These are phyloP conservation scores for Eucidaris tribuloides DNA, from an alignment of 35 echinoderm and acorn worm genomes.

Conservation along the genomic window DNA sequence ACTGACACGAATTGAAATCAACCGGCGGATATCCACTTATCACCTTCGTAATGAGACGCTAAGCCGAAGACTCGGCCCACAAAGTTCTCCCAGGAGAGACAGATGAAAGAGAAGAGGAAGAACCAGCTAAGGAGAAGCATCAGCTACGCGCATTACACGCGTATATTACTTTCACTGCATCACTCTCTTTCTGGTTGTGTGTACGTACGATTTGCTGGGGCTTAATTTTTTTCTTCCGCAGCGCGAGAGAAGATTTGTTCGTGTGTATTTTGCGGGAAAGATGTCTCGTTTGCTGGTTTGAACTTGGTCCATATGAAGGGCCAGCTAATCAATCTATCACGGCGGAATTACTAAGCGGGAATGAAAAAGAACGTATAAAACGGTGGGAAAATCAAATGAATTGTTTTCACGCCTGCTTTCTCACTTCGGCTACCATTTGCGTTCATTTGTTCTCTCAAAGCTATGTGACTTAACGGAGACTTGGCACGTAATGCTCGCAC, in stretches of 20 bases:
- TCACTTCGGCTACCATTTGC: slow-evolving; percentile 18
- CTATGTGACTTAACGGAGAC: slow-evolving; percentile 20
- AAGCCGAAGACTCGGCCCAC: slow-evolving; percentile 1
- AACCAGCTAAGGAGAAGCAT: neutral
- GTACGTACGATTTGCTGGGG: neutral
- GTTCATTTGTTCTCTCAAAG: slow-evolving; percentile 1
- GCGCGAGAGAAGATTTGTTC: slow-evolving; percentile 2
- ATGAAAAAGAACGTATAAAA: neutral
- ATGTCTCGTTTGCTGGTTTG: too few relatives aligned
- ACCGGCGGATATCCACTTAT: slow-evolving; percentile 30
- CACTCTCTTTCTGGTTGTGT: neutral
- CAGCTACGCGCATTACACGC: neutral
- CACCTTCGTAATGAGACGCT: slow-evolving; percentile 26
- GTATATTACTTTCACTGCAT: slow-evolving; percentile 4
- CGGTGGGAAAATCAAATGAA: slow-evolving; percentile 24
- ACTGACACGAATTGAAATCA: slow-evolving; percentile 21
- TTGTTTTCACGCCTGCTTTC: slow-evolving; percentile 19
- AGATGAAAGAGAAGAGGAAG: slow-evolving; percentile 24
- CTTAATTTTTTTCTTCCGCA: slow-evolving; percentile 25
- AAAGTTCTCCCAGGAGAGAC: neutral
- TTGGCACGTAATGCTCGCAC: neutral
- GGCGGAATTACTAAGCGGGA: neutral
- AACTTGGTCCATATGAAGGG: slow-evolving; percentile 15
- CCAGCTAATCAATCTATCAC: slow-evolving; percentile 32
- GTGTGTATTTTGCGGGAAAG: slow-evolving; percentile 13